These are phyloP conservation scores for Panagrolaimus sp. DNA, from an alignment of 1,140 invertebrate species.

Conservation along the genomic window DNA sequence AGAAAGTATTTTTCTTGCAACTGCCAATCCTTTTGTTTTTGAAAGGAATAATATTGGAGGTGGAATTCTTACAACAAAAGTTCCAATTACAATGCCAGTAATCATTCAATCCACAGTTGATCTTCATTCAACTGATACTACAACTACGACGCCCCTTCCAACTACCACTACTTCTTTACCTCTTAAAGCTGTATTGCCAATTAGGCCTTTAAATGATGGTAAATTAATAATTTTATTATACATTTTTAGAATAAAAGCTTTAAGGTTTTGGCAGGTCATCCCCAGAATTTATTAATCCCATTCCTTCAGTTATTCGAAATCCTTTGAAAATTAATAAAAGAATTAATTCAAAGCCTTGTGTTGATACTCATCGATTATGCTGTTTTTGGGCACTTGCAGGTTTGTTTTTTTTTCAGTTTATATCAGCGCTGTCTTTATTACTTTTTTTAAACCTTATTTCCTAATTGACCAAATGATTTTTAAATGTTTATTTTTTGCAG, in stretches of 20 bases:
- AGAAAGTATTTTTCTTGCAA: slow-evolving; percentile 42
- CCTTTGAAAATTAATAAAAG: not conserved
- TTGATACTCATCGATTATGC: slow-evolving; percentile 1
- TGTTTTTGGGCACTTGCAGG: slow-evolving; percentile 3
- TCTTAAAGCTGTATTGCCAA: not conserved
- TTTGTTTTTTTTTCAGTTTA: too few species aligned
- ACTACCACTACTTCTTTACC: not conserved
- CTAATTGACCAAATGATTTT: too few species aligned
- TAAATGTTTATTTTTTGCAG: too few species aligned
- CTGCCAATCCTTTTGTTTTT: slow-evolving; percentile 19
- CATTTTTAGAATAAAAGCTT: too few species aligned
- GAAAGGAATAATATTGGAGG: slow-evolving; percentile 15
- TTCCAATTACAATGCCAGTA: too few species aligned
- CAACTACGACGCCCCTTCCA: not conserved
- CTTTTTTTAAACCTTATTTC: too few species aligned
- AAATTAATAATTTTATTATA: too few species aligned
- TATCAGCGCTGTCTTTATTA: too few species aligned
- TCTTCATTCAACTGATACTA: not conserved
- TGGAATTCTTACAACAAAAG: slow-evolving; percentile 8
- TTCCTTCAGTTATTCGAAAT: not conserved
- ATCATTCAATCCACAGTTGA: too few species aligned
- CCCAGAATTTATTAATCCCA: too few species aligned
- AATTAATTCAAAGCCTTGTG: not conserved
- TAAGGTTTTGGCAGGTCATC: too few species aligned
- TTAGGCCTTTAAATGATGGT: not conserved